phyloP scores from a whole-genome alignment of 2,797 vertebrate species.

The Premnoplex brunnescens region DNA sequence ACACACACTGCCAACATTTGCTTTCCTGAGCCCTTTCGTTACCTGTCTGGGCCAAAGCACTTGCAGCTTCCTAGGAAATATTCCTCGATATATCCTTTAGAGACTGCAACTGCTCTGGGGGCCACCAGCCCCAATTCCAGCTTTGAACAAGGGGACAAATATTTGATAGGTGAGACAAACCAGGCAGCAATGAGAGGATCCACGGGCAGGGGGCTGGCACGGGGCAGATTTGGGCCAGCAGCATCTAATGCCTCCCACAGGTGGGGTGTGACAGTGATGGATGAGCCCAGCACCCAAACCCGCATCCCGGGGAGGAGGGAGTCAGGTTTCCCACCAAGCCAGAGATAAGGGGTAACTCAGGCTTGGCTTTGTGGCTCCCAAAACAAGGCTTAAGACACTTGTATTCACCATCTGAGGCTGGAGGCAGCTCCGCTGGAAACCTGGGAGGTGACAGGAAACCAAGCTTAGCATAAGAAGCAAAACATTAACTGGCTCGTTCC shows the following conservation, averaged over 20 bases:
- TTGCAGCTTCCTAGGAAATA: background rate
- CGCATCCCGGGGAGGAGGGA: fast-evolving
- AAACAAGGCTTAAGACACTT: background rate
- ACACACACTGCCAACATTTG: background rate
- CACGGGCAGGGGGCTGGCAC: background rate
- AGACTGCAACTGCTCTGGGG: fast-evolving
- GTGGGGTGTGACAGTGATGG: conserved; percentile 15
- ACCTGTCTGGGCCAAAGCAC: background rate
- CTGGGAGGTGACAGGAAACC: background rate
- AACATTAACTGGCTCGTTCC: background rate
- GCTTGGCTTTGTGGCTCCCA: background rate
- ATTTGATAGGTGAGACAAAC: background rate
- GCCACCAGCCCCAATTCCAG: background rate
- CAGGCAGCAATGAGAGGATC: background rate
- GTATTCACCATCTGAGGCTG: background rate
- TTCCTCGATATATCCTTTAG: fast-evolving
- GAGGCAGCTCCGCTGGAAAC: background rate
- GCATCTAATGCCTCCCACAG: background rate
- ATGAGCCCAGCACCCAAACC: background rate
- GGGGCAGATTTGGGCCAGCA: background rate
- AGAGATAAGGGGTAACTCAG: background rate
- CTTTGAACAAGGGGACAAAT: background rate
- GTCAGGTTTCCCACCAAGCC: background rate
- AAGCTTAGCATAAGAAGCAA: background rate
- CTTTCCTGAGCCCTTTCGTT: background rate